Evolutionary conservation across 2,888 invertebrate genomes (phyloP), one percentile per base, ranked within the genome.

Genomic region (Calameuta pallipes): DNA sequence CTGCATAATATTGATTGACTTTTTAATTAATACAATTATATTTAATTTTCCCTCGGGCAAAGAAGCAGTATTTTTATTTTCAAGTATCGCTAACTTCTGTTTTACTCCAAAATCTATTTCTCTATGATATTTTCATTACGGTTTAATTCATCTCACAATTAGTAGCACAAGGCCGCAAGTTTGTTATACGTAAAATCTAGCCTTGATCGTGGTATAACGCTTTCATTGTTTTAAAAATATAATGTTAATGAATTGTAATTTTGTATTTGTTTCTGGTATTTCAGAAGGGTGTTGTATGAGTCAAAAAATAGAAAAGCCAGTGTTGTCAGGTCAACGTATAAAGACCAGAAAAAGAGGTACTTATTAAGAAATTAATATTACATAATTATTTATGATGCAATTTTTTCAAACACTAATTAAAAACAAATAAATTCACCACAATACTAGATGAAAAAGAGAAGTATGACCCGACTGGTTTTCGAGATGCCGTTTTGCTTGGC

Each of bases 291-390:
- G 94, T 98, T 98, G 98, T 98, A 98, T 98, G 98, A 98, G 98
- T 98, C 98, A 98, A 95, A 98, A 98, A 97, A 97, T 96, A 95
- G 98, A 98, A 98, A 98, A 98, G 97, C 98, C 98, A 96, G 97
- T 98, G 96, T 95, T 98, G 96, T 98, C 98, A 96, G 98, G 98
- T 97, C 98, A 98, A 95, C 98, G 98, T 95, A 98, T 98, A 95
- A 98, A 98, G 97, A 98, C 98, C 97, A 97, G 98, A 96, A 98
- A 98, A 97, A 98, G 98, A 98, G 98, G 98, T 98, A 80, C 41
- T 75, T 75, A 71, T 36, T 30, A 34, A 41, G 56, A 56, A 56
- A 56, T 56, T 9, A 56, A 15, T 41, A 15, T 15, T 41, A 41
- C 6, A 6, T 6, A 15, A 1, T 2, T 56, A 56, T 56, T 56